Conservation (phyloP, 2,888 invertebrate genomes). For the Drosophila maculinotata region DNA sequence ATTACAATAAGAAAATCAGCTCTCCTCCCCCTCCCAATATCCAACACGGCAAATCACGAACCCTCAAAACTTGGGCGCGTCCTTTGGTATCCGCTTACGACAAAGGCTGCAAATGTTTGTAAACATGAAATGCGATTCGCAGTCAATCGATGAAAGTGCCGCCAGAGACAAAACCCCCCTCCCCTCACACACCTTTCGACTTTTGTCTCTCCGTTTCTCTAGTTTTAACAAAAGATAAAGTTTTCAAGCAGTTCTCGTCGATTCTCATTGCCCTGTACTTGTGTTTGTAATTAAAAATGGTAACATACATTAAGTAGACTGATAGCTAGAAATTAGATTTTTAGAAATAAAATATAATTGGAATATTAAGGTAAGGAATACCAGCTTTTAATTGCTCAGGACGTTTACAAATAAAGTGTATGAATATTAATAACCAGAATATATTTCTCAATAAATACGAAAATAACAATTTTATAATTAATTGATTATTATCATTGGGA, state of each 20-base stretch:
- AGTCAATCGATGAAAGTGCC: constrained; percentile 41
- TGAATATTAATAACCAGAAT: no score
- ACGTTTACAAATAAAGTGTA: no score
- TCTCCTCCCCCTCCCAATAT: background rate
- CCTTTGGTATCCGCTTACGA: constrained; percentile 22
- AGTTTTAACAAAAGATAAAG: background rate
- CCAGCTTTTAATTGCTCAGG: no score
- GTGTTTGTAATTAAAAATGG: constrained; percentile 3
- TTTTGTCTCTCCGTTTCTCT: background rate
- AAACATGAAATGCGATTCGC: constrained; percentile 40
- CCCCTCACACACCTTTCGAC: background rate
- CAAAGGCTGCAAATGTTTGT: constrained; percentile 41
- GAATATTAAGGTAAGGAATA: no score
- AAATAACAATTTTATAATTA: no score
- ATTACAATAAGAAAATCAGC: constrained; percentile 61
- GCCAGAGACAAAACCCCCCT: background rate
- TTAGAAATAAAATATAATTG: no score
- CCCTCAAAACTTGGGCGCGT: constrained; percentile 20
- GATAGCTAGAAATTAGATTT: no score
- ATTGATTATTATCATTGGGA: no score
- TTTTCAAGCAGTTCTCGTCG: background rate
- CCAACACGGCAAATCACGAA: background rate
- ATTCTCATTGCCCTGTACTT: constrained; percentile 9
- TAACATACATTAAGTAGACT: background rate
- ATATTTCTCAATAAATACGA: no score